phyloP scores from a whole-genome alignment of 2,113 vertebrate genomes.

The Asarcornis scutulata region DNA sequence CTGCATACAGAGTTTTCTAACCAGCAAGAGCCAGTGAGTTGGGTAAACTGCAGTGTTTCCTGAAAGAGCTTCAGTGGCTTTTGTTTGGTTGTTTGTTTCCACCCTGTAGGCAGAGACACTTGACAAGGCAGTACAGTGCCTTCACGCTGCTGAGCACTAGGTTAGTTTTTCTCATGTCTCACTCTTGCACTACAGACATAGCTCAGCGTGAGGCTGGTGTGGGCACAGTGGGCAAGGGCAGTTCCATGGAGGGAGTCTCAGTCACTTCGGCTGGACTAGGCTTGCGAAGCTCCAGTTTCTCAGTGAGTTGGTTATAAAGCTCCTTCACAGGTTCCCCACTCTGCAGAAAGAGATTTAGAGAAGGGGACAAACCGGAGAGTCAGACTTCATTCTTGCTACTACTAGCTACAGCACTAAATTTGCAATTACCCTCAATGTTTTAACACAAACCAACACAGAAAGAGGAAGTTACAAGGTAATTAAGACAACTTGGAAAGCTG shows the following conservation, averaged over 20 bases:
- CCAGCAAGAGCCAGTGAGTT: neutral
- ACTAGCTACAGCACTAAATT: neutral
- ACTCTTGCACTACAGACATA: rapidly evolving
- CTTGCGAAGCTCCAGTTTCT: conserved; percentile 88
- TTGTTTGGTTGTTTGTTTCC: neutral
- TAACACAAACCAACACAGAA: neutral
- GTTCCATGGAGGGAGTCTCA: conserved; percentile 85
- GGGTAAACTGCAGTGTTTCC: conserved; percentile 18
- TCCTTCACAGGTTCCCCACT: conserved; percentile 92
- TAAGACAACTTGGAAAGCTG: neutral
- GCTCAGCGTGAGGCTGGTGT: conserved; percentile 72
- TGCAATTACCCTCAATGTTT: neutral
- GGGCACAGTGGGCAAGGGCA: conserved; percentile 86
- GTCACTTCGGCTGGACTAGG: conserved; percentile 81
- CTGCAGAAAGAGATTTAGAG: conserved; percentile 64
- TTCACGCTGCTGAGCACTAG: neutral
- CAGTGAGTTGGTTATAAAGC: conserved; percentile 85
- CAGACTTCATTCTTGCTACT: neutral
- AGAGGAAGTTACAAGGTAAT: neutral
- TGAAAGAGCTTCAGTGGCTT: neutral
- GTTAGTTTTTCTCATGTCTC: neutral
- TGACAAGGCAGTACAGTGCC: neutral
- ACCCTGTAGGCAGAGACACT: neutral
- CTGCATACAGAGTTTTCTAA: neutral
- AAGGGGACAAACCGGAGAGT: neutral